Evolutionary conservation across 2,888 invertebrate species (phyloP).

Genomic region (Phorcus lineatus): DNA sequence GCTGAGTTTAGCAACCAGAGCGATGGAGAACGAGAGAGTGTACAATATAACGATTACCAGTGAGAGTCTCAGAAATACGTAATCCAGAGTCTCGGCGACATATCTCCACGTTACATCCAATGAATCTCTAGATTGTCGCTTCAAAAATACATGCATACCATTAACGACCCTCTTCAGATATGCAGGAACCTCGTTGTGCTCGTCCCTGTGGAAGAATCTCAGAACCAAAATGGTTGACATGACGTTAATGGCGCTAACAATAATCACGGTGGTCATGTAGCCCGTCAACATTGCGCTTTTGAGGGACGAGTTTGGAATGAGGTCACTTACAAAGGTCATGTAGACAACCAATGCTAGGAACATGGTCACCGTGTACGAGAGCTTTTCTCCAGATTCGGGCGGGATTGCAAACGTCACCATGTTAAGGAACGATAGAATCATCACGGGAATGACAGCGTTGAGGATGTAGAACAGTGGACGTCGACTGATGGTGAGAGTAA

Average conservation of each 20-base stretch:
- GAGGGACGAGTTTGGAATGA: background rate
- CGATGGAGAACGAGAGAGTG: background rate
- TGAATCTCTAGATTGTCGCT: too few species aligned
- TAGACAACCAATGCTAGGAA: background rate
- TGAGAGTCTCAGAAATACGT: background rate
- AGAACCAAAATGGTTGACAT: background rate
- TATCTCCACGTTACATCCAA: background rate
- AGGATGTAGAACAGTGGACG: slow-evolving; percentile 2
- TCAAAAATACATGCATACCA: background rate
- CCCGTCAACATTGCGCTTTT: background rate
- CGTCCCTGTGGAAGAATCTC: background rate
- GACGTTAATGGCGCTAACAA: background rate
- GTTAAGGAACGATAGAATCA: slow-evolving; percentile 9
- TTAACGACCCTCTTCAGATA: background rate
- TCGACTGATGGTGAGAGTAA: background rate
- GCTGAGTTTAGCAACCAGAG: too few species aligned
- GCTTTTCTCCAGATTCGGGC: background rate
- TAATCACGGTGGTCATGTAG: background rate
- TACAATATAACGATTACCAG: background rate
- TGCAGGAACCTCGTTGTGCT: background rate
- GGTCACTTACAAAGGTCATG: background rate
- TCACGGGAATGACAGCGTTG: background rate
- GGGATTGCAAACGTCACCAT: background rate
- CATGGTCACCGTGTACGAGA: background rate
- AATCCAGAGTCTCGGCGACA: background rate